These are phyloP conservation scores for Peromyscus melanophrys DNA, from an alignment of 2,797 vertebrate species.

Conservation along the genomic window DNA sequence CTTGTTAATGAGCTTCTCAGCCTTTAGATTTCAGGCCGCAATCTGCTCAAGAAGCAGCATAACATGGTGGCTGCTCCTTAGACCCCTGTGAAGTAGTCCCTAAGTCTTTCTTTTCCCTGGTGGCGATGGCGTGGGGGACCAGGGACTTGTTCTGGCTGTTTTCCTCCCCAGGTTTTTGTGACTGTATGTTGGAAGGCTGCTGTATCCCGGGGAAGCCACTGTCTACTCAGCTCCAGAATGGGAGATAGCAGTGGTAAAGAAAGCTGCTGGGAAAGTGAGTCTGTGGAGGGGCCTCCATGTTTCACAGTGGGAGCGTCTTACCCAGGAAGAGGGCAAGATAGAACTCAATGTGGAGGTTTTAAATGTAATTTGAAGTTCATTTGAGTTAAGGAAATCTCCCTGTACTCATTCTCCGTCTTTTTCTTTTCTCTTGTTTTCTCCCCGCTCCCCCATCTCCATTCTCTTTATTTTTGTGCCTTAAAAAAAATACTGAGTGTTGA, in stretches of 20 bases:
- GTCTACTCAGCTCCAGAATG: not conserved
- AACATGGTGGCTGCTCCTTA: not conserved
- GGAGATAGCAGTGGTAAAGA: not conserved
- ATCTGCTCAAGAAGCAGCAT: not conserved
- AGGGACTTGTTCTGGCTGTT: not conserved
- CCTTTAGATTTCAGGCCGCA: not conserved
- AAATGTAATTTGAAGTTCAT: conserved; percentile 19
- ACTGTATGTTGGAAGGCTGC: not conserved
- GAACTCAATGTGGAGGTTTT: not conserved
- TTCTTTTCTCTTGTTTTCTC: not conserved
- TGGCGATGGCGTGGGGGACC: not conserved
- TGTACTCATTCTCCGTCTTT: conserved; percentile 30
- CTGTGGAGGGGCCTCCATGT: not conserved
- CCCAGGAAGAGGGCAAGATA: not conserved
- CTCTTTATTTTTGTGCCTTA: conserved; percentile 44
- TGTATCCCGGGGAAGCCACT: not conserved
- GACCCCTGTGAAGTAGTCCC: not conserved
- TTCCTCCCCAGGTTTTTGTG: not conserved
- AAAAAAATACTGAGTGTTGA: conserved; percentile 35
- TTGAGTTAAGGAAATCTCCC: conserved; percentile 16
- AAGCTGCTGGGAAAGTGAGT: rapidly evolving
- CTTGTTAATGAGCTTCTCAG: not conserved
- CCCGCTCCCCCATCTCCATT: not conserved
- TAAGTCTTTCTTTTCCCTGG: not conserved
- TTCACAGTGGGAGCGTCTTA: not conserved